phyloP scores from a whole-genome alignment of 64 coral and sea anemone species.

The Montipora sp. region DNA sequence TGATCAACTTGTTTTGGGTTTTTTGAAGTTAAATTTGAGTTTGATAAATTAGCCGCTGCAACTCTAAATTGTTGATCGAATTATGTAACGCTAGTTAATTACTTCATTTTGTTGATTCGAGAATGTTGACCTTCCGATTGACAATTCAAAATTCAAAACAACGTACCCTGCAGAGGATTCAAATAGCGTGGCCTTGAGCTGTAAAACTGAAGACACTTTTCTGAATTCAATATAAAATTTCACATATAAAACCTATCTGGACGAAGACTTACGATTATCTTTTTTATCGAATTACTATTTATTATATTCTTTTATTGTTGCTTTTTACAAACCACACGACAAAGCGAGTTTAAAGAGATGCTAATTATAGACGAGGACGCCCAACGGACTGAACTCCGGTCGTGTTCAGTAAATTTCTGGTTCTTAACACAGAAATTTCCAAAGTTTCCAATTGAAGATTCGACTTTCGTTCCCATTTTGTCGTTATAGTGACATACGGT shows the following conservation, averaged over 20 bases:
- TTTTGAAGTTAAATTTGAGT: background rate
- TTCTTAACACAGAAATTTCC: background rate
- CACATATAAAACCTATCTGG: background rate
- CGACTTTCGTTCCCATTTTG: background rate
- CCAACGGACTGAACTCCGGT: background rate
- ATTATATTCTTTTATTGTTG: background rate
- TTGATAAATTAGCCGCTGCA: background rate
- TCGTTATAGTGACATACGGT: background rate
- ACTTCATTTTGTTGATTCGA: constrained; percentile 11
- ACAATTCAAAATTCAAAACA: constrained; percentile 11
- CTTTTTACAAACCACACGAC: constrained; percentile 23
- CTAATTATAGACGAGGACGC: background rate
- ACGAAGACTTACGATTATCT: background rate
- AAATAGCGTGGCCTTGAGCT: no score
- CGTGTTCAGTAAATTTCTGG: background rate
- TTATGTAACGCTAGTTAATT: constrained; percentile 5
- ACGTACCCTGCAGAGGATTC: background rate
- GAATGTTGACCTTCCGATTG: constrained; percentile 22
- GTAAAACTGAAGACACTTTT: no score
- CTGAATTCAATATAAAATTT: background rate
- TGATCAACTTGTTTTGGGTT: background rate
- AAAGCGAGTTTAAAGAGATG: background rate
- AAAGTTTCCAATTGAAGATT: background rate
- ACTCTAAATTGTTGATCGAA: background rate
- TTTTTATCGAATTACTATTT: constrained; percentile 7